Base-by-base conservation (phyloP, 2,888 invertebrate species). In the Fabriciana adippe region DNA sequence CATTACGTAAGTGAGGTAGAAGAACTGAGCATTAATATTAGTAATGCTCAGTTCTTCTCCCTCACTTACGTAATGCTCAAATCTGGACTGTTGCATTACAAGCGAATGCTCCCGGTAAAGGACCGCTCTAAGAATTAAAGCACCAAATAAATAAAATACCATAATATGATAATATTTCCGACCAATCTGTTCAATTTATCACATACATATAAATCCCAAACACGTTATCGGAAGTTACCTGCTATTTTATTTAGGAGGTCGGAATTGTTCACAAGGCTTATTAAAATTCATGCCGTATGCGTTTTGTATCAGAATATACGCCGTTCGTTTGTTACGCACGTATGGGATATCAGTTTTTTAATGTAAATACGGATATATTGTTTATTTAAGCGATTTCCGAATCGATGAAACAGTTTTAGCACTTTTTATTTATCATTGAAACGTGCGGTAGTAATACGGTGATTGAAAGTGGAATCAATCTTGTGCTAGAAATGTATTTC, bases 281-380 rank as follows among this genome's bases (percentile, higher is more conserved):
- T 69, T 69, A 67, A 69, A 69, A 67, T 69, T 69, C 69, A 50
- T 50, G n/a, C 26, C 67, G 55, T 64, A 68, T 48, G 55, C 48
- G 64, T 63, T 26, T 16, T 31, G 67, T 48, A 55, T 60, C 66
- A 56, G 68, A 70, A 41, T 41, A 41, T 68, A 68, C 31, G 55
- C 55, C 18, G 62, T 55, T 62, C 53, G 61, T 67, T 62, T 56
- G 53, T 47, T 51, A 53, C 35, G 70, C 59, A 60, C 55, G 68
- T 63, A 53, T 59, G n/a, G 68, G 59, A 66, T 68, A 71, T 62
- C 55, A 59, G 64, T 64, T 60, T 63, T 35, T 59, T 54, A 51
- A 50, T 45, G 55, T 66, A 71, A 71, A 71, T 67, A 11, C 51
- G n/a, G 0, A 47, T 48, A 61, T 61, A 61, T 61, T 61, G 61